Percentiles rank a stretch among this genome's conserved stretches.
Evolutionary conservation across 2,113 vertebrate genomes (phyloP).

Genomic region (Zonotrichia leucophrys): DNA sequence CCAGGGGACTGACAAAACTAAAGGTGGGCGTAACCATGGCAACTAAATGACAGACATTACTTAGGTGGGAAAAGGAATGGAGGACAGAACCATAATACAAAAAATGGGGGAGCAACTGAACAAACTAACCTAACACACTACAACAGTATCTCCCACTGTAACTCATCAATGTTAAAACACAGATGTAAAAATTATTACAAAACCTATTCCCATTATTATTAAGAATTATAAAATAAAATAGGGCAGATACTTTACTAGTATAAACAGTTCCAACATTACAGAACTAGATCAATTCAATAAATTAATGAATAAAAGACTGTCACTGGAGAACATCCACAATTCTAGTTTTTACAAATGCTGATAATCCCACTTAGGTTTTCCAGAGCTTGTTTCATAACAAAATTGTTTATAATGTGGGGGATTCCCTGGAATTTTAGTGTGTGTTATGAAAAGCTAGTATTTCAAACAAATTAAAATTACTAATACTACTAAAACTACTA

Average conservation of each 20-base stretch:
- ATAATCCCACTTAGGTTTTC: not conserved
- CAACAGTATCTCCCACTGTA: not conserved
- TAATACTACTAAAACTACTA: not conserved
- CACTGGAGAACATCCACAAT: not conserved
- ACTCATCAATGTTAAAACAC: not conserved
- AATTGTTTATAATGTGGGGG: not conserved
- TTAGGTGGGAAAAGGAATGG: no score
- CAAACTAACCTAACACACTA: no score
- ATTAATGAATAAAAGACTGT: not conserved
- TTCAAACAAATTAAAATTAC: not conserved
- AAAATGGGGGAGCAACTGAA: no score
- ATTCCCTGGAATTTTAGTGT: not conserved
- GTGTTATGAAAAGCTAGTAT: not conserved
- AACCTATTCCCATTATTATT: not conserved
- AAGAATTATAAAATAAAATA: not conserved
- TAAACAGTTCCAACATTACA: not conserved
- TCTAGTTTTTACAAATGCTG: not conserved
- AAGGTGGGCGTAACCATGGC: no score
- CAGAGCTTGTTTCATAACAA: not conserved
- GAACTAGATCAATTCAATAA: not conserved
- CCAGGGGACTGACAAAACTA: no score
- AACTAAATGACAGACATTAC: no score
- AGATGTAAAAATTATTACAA: not conserved
- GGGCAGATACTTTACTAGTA: not conserved
- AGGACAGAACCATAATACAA: no score